Evolutionary conservation across 2,797 vertebrate genomes (phyloP).

Genomic region (Eurystomus glaucurus): DNA sequence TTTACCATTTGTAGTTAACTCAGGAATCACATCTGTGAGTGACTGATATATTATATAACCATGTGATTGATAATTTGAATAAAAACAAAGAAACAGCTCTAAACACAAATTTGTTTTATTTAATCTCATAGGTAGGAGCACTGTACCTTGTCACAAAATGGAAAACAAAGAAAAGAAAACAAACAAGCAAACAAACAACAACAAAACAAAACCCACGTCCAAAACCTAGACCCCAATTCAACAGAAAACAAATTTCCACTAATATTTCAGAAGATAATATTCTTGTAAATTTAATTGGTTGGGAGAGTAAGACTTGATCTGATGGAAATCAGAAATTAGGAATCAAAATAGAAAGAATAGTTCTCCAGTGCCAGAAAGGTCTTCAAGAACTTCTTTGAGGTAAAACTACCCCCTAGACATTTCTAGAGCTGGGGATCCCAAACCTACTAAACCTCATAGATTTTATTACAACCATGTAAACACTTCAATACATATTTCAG

Average conservation of each 20-base stretch:
- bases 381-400: background rate
- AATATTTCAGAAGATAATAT: background rate
- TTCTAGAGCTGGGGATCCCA: background rate
- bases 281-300: background rate
- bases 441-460: background rate
- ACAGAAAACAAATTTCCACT: background rate
- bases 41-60: background rate
- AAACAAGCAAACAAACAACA: no score
- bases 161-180: accelerated
- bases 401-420: background rate
- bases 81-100: background rate
- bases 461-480: background rate
- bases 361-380: background rate
- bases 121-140: background rate
- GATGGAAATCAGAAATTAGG: background rate
- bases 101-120: background rate
- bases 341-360: background rate
- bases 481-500: background rate
- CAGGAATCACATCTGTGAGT: background rate
- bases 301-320: background rate
- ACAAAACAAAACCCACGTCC: background rate
- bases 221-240: background rate
- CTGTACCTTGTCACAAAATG: background rate
- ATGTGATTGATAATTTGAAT: background rate
- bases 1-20: background rate